Conservation (phyloP, 2,113 vertebrate species). For the Myodes glareolus region DNA sequence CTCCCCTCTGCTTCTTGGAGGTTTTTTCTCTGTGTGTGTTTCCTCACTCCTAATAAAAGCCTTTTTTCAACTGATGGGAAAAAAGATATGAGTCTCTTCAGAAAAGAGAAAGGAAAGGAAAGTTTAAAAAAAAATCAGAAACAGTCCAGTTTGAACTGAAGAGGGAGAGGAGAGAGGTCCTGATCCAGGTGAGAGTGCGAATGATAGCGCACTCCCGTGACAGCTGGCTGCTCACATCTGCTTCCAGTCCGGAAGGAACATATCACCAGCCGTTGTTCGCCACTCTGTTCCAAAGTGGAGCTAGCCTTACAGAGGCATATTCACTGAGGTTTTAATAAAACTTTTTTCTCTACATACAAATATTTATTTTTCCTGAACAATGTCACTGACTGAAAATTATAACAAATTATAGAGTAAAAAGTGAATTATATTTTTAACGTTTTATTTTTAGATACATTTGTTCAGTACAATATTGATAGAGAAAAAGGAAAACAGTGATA, state of each 20-base stretch:
- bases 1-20: not conserved
- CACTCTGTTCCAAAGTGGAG: not conserved
- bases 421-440: conserved; percentile 49
- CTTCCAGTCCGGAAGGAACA: conserved; percentile 12
- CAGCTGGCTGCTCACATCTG: not conserved
- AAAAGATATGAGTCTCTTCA: conserved; percentile 34
- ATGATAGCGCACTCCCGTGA: not conserved
- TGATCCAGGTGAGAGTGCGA: conserved; percentile 22
- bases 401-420: conserved; percentile 43
- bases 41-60: not conserved
- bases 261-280: conserved; percentile 4
- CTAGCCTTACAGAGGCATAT: not conserved
- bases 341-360: conserved; percentile 27
- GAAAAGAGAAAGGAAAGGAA: conserved; percentile 18
- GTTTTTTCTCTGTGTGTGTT: not conserved
- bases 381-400: conserved; percentile 52
- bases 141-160: not conserved
- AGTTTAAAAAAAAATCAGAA: not conserved
- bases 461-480: conserved; percentile 36
- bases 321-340: conserved; percentile 30
- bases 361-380: conserved; percentile 38
- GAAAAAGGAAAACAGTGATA: conserved; percentile 27
- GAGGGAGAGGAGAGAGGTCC: not conserved
- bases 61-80: not conserved
- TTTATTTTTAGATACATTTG: conserved; percentile 41